Base-by-base conservation (phyloP, 2,888 invertebrate genomes). In the Panzeria rudis region DNA sequence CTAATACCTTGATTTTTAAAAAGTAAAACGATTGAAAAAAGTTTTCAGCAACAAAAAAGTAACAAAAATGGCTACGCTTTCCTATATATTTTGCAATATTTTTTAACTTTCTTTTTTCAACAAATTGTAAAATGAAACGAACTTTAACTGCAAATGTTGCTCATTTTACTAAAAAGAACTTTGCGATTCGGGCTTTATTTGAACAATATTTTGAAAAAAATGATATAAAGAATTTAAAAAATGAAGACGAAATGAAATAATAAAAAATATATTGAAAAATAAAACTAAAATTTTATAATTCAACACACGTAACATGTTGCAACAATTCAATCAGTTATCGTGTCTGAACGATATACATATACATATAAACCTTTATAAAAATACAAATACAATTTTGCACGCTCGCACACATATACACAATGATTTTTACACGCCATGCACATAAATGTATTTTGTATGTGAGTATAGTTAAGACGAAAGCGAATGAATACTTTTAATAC, bases 251-350 rank as follows among this genome's bases (percentile, higher is more conserved):
- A 66, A 23, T 13, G 17, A 38, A 59, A 59, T 32, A 66, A 25
- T 47, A 62, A 82, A 56, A 77, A 69, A 59, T 59, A 15, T 59
- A 77, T 62, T 71, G 52, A 44, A 76, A 68, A 78, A 78, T 69
- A 72, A 68, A 64, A 75, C 32, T 69, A 66, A 73, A 76, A 68
- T 78, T 79, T 86, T 85, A 83, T 79, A 76, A 86, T 86, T 84
- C 86, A 78, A 66, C 86, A 87, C 91, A 91, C 91, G 91, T 91
- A 91, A 88, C 89, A 66, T 88, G 89, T 88, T 89, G 89, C 89
- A 91, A 91, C 91, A 91, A 91, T 91, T 91, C 91, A 91, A 91
- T 91, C 91, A 90, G 91, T 89, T 89, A 90, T 91, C 89, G 88
- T 82, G 82, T 82, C 69, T 85, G 47, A 82, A 77, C 78, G 64